These are phyloP conservation scores for Seladonia tumulorum DNA, from an alignment of 2,888 invertebrate genomes.

Conservation along the genomic window DNA sequence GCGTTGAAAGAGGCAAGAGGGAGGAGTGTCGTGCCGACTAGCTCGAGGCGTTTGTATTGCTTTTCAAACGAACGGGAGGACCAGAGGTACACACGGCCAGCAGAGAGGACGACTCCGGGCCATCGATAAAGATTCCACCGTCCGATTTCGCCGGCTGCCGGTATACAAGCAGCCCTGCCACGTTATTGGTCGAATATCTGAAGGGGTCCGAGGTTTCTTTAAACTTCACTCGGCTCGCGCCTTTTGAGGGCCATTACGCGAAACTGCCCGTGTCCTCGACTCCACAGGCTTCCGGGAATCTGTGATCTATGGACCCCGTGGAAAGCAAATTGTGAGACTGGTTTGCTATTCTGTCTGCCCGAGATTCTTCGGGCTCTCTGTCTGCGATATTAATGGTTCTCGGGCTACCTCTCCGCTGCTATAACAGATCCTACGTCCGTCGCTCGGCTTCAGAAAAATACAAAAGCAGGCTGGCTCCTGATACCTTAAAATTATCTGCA, in stretches of 20 bases:
- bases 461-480: background rate
- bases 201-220: constrained; percentile 40
- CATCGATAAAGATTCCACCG: constrained; percentile 63
- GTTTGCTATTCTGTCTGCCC: background rate
- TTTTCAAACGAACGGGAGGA: constrained; percentile 60
- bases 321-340: constrained; percentile 6
- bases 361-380: background rate
- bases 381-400: background rate
- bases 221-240: constrained; percentile 26
- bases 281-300: background rate
- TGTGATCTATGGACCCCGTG: background rate
- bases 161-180: constrained; percentile 36
- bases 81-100: constrained; percentile 44
- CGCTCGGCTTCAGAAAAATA: background rate
- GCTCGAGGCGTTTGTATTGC: constrained; percentile 67
- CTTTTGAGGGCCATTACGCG: constrained; percentile 14
- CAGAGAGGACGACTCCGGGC: constrained; percentile 46
- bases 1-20: constrained; percentile 9
- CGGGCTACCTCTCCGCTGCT: background rate
- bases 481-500: background rate
- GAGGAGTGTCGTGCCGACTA: constrained; percentile 30
- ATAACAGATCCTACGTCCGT: background rate
- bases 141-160: constrained; percentile 54
- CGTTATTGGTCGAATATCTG: constrained; percentile 50
- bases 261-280: constrained; percentile 10